These are phyloP conservation scores for Cryptocephalus primarius DNA, from an alignment of 2,888 invertebrate genomes.

Conservation along the genomic window DNA sequence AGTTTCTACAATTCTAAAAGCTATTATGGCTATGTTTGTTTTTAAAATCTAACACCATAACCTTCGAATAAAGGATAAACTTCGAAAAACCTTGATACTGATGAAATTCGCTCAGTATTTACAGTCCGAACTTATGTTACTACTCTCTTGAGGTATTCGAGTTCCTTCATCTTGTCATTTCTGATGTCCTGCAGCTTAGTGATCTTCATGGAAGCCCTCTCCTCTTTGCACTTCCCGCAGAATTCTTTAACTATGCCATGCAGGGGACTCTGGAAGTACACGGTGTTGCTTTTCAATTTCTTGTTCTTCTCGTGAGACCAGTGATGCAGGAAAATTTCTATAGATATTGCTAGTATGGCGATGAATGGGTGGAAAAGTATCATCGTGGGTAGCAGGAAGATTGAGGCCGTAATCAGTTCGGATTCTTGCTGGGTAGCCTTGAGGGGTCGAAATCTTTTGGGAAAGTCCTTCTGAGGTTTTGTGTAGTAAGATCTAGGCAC, in stretches of 20 bases:
- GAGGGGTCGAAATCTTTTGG: background rate
- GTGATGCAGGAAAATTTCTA: conserved; percentile 55
- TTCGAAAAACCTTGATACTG: no score
- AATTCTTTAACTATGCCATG: conserved; percentile 57
- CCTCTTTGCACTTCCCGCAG: conserved; percentile 55
- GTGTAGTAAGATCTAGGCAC: conserved; percentile 19
- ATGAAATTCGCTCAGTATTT: no score
- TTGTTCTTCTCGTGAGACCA: conserved; percentile 59
- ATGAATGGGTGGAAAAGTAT: conserved; percentile 47
- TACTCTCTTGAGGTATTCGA: conserved; percentile 28
- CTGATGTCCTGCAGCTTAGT: conserved; percentile 55
- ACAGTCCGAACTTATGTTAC: conserved; percentile 19
- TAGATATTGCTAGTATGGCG: conserved; percentile 39
- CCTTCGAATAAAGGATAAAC: no score
- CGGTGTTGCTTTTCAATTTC: conserved; percentile 41
- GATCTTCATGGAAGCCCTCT: conserved; percentile 49
- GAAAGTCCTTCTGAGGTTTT: no score
- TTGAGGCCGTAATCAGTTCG: conserved; percentile 23
- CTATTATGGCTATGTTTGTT: no score
- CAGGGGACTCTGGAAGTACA: conserved; percentile 60
- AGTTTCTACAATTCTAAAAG: no score
- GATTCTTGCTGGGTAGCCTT: conserved; percentile 12
- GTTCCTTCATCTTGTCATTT: conserved; percentile 27
- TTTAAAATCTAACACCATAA: no score
- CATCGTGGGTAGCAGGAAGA: conserved; percentile 49